Evolutionary conservation across 1,140 invertebrate species (phyloP).

Genomic region (Pinna nobilis): DNA sequence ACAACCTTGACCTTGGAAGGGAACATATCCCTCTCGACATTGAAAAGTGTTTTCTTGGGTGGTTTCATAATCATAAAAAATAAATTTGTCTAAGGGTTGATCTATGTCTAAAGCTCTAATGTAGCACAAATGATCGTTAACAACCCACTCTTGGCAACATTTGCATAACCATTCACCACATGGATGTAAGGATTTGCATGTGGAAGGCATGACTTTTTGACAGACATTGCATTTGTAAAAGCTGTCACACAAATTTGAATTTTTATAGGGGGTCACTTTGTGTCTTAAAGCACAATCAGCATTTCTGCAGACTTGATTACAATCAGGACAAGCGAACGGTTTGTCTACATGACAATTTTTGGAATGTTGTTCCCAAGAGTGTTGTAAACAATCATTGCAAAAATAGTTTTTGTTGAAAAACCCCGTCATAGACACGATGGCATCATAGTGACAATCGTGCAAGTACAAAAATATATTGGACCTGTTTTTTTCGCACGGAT

Average conservation of each 20-base stretch:
- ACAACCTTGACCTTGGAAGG: conserved; percentile 3
- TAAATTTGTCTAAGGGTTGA: conserved; percentile 1
- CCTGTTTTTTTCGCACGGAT: too few relatives aligned
- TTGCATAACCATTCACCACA: conserved; percentile 22
- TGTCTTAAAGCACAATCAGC: too few relatives aligned
- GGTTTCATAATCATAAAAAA: conserved; percentile 25
- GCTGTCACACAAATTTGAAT: conserved; percentile 9
- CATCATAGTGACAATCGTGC: too few relatives aligned
- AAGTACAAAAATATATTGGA: too few relatives aligned
- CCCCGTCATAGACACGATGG: too few relatives aligned
- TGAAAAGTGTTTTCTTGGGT: conserved; percentile 4
- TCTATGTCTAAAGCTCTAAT: not conserved
- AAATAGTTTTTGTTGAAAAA: too few relatives aligned
- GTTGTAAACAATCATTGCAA: too few relatives aligned
- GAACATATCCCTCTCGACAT: conserved; percentile 16
- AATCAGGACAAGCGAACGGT: too few relatives aligned
- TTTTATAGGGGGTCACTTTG: too few relatives aligned
- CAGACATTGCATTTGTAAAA: conserved; percentile 15
- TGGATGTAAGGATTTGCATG: not conserved
- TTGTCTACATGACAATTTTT: too few relatives aligned
- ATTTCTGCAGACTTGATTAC: too few relatives aligned
- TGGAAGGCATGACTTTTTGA: conserved; percentile 6
- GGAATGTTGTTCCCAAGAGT: too few relatives aligned
- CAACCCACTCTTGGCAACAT: not conserved
- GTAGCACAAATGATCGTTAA: conserved; percentile 4